These are phyloP conservation scores for Apodemia duryi DNA, from an alignment of 2,888 invertebrate genomes.

Conservation along the genomic window DNA sequence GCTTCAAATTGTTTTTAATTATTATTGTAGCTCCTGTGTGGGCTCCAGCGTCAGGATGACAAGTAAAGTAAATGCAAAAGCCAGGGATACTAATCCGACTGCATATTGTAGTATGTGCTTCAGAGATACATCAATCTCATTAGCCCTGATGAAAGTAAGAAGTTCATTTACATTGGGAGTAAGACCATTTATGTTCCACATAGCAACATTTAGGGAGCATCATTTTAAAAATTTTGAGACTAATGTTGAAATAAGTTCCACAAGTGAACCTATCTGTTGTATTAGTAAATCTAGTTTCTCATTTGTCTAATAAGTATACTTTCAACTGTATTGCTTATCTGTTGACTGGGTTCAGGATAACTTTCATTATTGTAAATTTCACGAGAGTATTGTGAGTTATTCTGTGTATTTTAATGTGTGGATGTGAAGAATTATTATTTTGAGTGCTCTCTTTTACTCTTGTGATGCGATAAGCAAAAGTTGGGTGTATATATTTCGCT, in stretches of 20 bases:
- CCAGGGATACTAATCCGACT: too few relatives aligned
- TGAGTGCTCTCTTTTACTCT: too few relatives aligned
- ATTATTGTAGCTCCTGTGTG: not conserved
- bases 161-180: not conserved
- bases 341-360: not conserved
- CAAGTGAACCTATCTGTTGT: not conserved
- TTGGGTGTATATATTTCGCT: too few relatives aligned
- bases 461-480: too few relatives aligned
- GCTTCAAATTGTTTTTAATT: slow-evolving; percentile 1
- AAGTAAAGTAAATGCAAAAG: too few relatives aligned
- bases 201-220: not conserved
- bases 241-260: not conserved
- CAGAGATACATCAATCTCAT: too few relatives aligned
- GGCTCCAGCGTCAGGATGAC: not conserved
- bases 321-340: not conserved
- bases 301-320: not conserved
- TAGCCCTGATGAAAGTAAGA: not conserved
- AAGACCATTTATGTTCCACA: not conserved
- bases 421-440: too few relatives aligned
- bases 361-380: not conserved
- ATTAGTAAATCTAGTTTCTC: not conserved
- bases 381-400: not conserved
- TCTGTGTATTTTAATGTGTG: not conserved
- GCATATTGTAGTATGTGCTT: too few relatives aligned
- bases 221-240: not conserved